Percentiles rank a stretch among this genome's conserved stretches.
phyloP scores from a whole-genome alignment of 2,797 vertebrate species.

The Trichosurus vulpecula region DNA sequence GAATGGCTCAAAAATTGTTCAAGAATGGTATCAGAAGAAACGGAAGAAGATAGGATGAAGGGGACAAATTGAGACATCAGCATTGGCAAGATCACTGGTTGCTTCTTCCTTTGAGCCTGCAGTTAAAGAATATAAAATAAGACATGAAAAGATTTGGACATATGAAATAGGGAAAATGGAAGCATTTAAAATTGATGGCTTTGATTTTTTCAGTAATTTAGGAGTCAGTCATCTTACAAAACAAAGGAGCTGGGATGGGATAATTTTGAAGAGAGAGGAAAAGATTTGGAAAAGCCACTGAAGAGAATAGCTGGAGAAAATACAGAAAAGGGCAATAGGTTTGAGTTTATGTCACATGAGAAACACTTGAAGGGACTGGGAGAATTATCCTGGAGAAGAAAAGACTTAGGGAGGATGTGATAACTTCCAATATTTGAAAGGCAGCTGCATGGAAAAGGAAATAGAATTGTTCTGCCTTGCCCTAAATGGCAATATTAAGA shows the following conservation, averaged over 20 bases:
- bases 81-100: no score
- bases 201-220: neutral
- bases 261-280: neutral
- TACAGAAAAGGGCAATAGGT: neutral
- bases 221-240: neutral
- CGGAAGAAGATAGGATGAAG: neutral
- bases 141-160: neutral
- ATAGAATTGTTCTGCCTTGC: neutral
- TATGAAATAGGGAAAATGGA: neutral
- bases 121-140: neutral
- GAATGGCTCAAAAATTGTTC: neutral
- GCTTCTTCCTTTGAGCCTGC: neutral
- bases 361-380: neutral
- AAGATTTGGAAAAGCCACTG: neutral
- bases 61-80: neutral
- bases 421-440: neutral
- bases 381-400: neutral
- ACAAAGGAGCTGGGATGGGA: neutral
- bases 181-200: neutral
- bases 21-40: neutral
- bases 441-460: neutral
- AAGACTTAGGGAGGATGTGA: neutral
- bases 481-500: neutral
- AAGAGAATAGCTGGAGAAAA: neutral
- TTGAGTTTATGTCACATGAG: neutral